Percentiles rank a stretch among this genome's conserved stretches.
Conservation (phyloP, 1,140 invertebrate species). For the Luehdorfia chinensis region DNA sequence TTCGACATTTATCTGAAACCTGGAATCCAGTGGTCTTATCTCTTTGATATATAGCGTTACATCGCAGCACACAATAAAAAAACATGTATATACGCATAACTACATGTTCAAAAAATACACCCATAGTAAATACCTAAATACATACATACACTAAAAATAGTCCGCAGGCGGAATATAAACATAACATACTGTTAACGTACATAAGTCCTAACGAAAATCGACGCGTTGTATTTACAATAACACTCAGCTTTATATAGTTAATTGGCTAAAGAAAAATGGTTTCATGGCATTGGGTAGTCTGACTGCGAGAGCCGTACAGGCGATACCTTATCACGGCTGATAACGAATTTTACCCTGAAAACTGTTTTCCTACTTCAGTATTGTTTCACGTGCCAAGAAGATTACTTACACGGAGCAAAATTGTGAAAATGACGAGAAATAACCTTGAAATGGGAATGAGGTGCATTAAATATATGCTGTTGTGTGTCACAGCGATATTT, state of each 20-base stretch:
- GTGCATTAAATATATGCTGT: conserved; percentile 90
- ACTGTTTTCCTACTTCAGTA: conserved; percentile 27
- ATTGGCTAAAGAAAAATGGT: conserved; percentile 50
- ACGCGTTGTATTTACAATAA: conserved; percentile 30
- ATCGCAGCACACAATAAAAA: too few species aligned
- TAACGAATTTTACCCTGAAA: conserved; percentile 28
- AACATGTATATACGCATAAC: too few species aligned
- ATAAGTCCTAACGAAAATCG: conserved; percentile 17
- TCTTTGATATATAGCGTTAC: too few species aligned
- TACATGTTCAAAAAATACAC: too few species aligned
- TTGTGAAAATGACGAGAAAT: conserved; percentile 74
- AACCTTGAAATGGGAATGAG: conserved; percentile 84
- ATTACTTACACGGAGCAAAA: conserved; percentile 7
- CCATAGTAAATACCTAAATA: too few species aligned
- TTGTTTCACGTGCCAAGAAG: conserved; percentile 20
- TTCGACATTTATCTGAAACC: too few species aligned
- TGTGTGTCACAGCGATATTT: conserved; percentile 90
- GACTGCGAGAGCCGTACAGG: conserved; percentile 21
- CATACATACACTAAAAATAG: conserved; percentile 7
- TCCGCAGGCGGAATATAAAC: neutral
- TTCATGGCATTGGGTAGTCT: conserved; percentile 35
- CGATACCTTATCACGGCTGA: conserved; percentile 43
- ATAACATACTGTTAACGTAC: neutral
- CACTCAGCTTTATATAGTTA: conserved; percentile 28
- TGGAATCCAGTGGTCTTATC: too few species aligned